A percentile compares a stretch with the other conserved stretches of the same genome.
phyloP scores from a whole-genome alignment of 2,113 vertebrate genomes.

The Gavialis gangeticus region DNA sequence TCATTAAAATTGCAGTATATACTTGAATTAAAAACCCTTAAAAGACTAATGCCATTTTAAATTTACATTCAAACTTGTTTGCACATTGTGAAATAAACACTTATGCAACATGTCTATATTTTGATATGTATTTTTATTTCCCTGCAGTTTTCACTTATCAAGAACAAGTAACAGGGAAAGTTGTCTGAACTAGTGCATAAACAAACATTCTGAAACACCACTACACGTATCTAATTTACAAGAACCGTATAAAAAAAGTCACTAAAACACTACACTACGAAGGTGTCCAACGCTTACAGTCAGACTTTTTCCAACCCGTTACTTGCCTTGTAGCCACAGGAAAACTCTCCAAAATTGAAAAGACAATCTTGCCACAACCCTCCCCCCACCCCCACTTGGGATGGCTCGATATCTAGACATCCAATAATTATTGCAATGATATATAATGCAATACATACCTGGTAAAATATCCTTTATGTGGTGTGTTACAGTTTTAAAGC shows the following conservation, averaged over 20 bases:
- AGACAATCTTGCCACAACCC: constrained; percentile 86
- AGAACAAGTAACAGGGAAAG: constrained; percentile 95
- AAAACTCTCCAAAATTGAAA: constrained; percentile 85
- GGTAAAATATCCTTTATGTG: constrained; percentile 85
- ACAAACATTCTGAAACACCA: constrained; percentile 89
- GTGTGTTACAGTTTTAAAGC: constrained; percentile 86
- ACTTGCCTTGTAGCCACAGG: constrained; percentile 92
- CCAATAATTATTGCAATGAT: constrained; percentile 88
- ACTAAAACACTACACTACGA: constrained; percentile 88
- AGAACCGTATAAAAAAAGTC: constrained; percentile 91
- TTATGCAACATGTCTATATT: constrained; percentile 80
- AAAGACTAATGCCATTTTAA: neutral
- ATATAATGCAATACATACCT: constrained; percentile 87
- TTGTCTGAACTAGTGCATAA: constrained; percentile 92
- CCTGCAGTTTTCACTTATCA: constrained; percentile 92
- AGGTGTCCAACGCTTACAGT: constrained; percentile 87
- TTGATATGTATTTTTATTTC: constrained; percentile 93
- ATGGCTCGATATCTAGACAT: constrained; percentile 86
- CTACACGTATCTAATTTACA: constrained; percentile 90
- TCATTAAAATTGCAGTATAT: rapidly evolving
- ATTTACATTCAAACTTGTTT: neutral
- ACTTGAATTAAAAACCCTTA: rapidly evolving
- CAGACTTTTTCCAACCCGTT: constrained; percentile 92
- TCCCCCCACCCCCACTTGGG: constrained; percentile 80
- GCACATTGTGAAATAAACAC: constrained; percentile 81